These are phyloP conservation scores for Cylindroiulus punctatus DNA, from an alignment of 2,888 invertebrate genomes.

Conservation along the genomic window DNA sequence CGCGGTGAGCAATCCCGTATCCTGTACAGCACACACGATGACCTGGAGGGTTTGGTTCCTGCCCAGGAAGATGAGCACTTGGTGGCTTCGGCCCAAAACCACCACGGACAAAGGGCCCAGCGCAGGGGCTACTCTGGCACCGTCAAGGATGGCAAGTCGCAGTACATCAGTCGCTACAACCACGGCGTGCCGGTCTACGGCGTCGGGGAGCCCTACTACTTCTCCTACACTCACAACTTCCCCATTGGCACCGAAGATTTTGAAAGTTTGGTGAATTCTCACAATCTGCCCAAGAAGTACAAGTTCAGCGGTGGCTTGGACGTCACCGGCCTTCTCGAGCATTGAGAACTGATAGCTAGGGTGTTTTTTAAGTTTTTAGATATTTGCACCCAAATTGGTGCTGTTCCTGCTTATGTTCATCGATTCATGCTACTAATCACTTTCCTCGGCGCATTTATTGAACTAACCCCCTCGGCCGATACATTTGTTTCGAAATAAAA, in stretches of 20 bases:
- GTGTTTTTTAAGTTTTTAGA: too few species aligned
- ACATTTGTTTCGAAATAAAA: too few species aligned
- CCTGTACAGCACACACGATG: background rate
- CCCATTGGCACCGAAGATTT: slow-evolving; percentile 53
- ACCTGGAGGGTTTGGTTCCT: slow-evolving; percentile 6
- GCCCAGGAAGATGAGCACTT: background rate
- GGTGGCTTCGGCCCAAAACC: slow-evolving; percentile 45
- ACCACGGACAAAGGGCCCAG: slow-evolving; percentile 13
- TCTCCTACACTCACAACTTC: slow-evolving; percentile 56
- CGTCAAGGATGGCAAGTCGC: slow-evolving; percentile 55
- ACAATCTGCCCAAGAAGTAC: slow-evolving; percentile 56
- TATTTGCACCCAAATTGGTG: too few species aligned
- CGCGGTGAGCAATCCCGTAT: background rate
- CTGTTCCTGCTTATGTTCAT: too few species aligned
- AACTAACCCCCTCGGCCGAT: too few species aligned
- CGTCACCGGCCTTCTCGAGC: slow-evolving; percentile 54
- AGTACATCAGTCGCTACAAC: slow-evolving; percentile 54
- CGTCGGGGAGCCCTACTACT: slow-evolving; percentile 55
- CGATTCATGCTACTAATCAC: too few species aligned
- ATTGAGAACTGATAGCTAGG: too few species aligned
- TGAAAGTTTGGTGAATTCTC: slow-evolving; percentile 56
- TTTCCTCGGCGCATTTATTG: too few species aligned
- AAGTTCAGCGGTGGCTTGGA: slow-evolving; percentile 55
- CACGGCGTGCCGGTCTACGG: slow-evolving; percentile 56
- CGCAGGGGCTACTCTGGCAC: slow-evolving; percentile 52